A percentile compares a stretch with the other conserved stretches of the same genome.
phyloP scores from a whole-genome alignment of 2,888 invertebrate genomes.

The Erebia ligea region DNA sequence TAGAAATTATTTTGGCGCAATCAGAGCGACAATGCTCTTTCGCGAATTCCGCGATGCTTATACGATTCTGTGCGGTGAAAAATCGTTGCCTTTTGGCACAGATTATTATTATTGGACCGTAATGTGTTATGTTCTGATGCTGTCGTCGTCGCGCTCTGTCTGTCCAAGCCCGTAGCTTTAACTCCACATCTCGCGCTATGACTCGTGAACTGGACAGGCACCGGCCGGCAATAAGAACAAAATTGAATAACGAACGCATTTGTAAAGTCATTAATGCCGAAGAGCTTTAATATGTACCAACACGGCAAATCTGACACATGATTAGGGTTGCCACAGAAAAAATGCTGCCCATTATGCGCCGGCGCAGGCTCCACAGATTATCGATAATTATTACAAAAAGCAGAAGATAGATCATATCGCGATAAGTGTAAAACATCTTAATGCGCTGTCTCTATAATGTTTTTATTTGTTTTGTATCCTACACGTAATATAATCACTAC shows the following conservation, averaged over 20 bases:
- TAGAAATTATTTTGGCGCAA: too few species aligned
- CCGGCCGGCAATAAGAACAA: conserved; percentile 46
- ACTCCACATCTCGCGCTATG: background rate
- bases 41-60: too few species aligned
- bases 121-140: background rate
- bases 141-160: background rate
- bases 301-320: conserved; percentile 79
- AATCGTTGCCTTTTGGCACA: background rate
- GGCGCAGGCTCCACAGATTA: conserved; percentile 80
- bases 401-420: conserved; percentile 70
- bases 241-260: conserved; percentile 69
- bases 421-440: conserved; percentile 77
- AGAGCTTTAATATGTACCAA: conserved; percentile 62
- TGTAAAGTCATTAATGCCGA: conserved; percentile 68
- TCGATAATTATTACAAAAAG: conserved; percentile 80
- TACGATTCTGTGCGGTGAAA: background rate
- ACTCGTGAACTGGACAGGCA: conserved; percentile 16
- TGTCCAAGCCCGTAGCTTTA: background rate
- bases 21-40: too few species aligned
- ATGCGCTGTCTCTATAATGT: conserved; percentile 73
- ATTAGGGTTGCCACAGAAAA: conserved; percentile 81
- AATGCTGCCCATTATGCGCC: conserved; percentile 72
- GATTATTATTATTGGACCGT: background rate
- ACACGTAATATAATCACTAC: conserved; percentile 50
- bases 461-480: conserved; percentile 74